phyloP scores from a whole-genome alignment of 2,888 invertebrate genomes.

The Scaptomyza cyrtandrae region DNA sequence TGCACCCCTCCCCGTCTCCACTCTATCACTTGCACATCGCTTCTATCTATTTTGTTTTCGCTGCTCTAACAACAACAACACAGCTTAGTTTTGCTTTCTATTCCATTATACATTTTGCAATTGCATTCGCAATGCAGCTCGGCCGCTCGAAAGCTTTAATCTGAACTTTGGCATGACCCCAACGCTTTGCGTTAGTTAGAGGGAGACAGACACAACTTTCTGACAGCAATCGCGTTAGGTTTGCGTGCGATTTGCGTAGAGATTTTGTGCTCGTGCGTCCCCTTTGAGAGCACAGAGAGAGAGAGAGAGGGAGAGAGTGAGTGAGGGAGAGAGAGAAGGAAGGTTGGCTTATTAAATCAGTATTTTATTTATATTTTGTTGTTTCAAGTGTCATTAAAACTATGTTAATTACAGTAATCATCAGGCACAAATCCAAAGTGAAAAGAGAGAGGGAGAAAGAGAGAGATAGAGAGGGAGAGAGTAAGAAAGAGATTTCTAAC shows the following conservation, averaged over 20 bases:
- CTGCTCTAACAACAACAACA: too few relatives aligned
- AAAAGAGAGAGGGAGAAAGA: neutral
- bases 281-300: too few relatives aligned
- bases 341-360: neutral
- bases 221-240: too few relatives aligned
- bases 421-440: constrained; percentile 16
- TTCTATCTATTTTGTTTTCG: too few relatives aligned
- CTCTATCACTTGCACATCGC: neutral
- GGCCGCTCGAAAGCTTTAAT: constrained; percentile 33
- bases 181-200: neutral
- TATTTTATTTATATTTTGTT: constrained; percentile 18
- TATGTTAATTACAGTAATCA: constrained; percentile 61
- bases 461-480: neutral
- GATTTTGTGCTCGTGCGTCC: constrained; percentile 5
- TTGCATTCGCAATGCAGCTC: constrained; percentile 36
- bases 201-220: constrained; percentile 14
- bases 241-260: constrained; percentile 6
- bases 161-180: constrained; percentile 51
- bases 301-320: too few relatives aligned
- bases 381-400: constrained; percentile 44
- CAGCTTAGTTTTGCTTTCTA: constrained; percentile 19
- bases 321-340: neutral
- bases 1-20: neutral
- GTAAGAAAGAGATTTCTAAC: constrained; percentile 1
- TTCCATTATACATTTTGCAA: constrained; percentile 45